phyloP scores from a whole-genome alignment of 2,113 vertebrate species.

The Pseudolaguvia tuberculata region DNA sequence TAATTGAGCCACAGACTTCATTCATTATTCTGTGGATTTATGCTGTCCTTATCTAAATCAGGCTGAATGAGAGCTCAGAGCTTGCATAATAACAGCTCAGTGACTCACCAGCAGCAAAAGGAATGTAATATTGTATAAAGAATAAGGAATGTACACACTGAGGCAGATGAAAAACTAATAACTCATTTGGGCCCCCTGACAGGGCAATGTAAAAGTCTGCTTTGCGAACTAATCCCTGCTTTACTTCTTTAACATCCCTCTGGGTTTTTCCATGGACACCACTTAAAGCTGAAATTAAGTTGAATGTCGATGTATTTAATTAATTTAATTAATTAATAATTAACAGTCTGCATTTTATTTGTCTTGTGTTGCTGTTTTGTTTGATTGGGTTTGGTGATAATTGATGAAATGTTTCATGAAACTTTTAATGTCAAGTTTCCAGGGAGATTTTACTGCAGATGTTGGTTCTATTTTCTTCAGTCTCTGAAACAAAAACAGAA shows the following conservation, averaged over 20 bases:
- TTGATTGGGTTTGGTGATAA: background rate
- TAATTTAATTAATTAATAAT: too few relatives aligned
- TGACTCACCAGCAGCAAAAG: constrained; percentile 24
- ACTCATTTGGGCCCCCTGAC: background rate
- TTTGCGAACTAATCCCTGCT: background rate
- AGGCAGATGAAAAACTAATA: background rate
- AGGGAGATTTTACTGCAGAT: constrained; percentile 12
- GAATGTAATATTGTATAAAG: background rate
- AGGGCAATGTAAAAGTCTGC: background rate
- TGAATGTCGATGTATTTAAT: background rate
- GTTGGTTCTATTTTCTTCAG: background rate
- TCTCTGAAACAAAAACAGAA: background rate
- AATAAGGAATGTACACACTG: background rate
- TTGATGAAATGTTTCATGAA: background rate
- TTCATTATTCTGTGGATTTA: constrained; percentile 12
- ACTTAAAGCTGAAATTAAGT: background rate
- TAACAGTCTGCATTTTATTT: background rate
- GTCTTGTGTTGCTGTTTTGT: background rate
- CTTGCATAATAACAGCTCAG: constrained; percentile 14
- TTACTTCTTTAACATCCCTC: background rate
- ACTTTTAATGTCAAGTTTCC: constrained; percentile 4
- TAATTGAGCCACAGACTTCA: constrained; percentile 5
- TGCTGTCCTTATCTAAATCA: constrained; percentile 10
- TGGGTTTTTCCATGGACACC: background rate
- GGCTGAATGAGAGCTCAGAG: constrained; percentile 5